A percentile compares a stretch with the other conserved stretches of the same genome.
Evolutionary conservation across 2,113 vertebrate species (phyloP).

Genomic region (Speoplatyrhinus poulsoni): DNA sequence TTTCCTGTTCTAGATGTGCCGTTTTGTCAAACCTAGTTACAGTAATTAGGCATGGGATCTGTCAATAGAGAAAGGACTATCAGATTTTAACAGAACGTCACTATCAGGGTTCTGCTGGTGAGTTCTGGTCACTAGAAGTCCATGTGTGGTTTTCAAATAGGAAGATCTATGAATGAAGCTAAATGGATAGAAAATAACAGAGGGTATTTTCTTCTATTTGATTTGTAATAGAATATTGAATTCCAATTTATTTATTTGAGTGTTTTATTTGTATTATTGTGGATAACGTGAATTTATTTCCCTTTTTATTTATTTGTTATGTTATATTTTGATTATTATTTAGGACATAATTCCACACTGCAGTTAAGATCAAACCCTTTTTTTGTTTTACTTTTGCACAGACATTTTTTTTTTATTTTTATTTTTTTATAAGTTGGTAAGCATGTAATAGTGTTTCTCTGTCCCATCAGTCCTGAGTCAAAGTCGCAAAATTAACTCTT

Average conservation of each 20-base stretch:
- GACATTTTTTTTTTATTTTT: background rate
- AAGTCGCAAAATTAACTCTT: constrained; percentile 52
- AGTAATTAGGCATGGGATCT: too few relatives aligned
- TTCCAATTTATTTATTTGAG: constrained; percentile 65
- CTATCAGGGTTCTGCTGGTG: too few relatives aligned
- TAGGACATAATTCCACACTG: constrained; percentile 43
- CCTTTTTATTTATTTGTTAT: constrained; percentile 70
- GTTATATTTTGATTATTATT: constrained; percentile 41
- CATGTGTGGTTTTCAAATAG: too few relatives aligned
- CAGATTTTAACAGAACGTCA: too few relatives aligned
- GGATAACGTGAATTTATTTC: constrained; percentile 73
- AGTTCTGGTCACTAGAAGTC: too few relatives aligned
- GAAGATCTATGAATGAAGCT: too few relatives aligned
- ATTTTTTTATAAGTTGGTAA: constrained; percentile 23
- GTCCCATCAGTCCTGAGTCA: constrained; percentile 55
- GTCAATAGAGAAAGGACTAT: too few relatives aligned
- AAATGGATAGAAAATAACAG: constrained; percentile 8
- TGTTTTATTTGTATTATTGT: constrained; percentile 54
- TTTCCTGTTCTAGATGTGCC: too few relatives aligned
- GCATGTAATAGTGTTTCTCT: constrained; percentile 53
- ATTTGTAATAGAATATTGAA: constrained; percentile 36
- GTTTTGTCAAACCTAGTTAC: too few relatives aligned
- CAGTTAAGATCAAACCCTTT: constrained; percentile 34
- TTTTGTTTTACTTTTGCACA: background rate
- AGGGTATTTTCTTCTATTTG: constrained; percentile 36